These are phyloP conservation scores for Acromyrmex charruanus DNA, from an alignment of 1,140 invertebrate species.

Conservation along the genomic window DNA sequence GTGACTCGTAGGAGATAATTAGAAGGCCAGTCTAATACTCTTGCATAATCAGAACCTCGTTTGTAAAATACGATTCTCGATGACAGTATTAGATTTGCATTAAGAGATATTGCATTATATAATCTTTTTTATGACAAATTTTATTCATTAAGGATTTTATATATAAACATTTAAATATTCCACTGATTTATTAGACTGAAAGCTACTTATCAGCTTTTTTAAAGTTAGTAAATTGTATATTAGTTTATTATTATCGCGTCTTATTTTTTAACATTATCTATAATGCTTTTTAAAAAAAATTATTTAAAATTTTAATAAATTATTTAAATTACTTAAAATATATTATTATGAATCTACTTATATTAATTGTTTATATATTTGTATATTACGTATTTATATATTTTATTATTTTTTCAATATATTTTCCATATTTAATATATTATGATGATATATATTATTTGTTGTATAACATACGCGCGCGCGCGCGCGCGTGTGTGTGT, in stretches of 20 bases:
- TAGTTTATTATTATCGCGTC: neutral
- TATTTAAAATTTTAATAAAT: constrained; percentile 2
- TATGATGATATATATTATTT: neutral
- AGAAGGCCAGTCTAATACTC: constrained; percentile 17
- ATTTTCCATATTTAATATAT: neutral
- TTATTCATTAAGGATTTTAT: neutral
- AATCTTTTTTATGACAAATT: neutral
- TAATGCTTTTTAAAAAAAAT: neutral
- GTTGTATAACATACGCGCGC: neutral
- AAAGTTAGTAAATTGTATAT: neutral
- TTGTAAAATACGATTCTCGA: constrained; percentile 11
- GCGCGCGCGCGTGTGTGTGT: too few relatives aligned
- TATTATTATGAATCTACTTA: too few relatives aligned
- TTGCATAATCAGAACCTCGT: neutral
- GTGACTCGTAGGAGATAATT: constrained; percentile 34
- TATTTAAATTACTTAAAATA: neutral
- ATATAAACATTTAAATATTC: neutral
- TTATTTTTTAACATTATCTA: neutral
- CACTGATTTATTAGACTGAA: too few relatives aligned
- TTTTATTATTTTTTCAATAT: neutral
- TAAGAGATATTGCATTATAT: neutral
- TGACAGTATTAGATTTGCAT: neutral
- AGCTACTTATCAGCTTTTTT: neutral
- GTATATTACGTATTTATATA: neutral
- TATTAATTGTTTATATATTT: neutral